These are phyloP conservation scores for Cheilinus undulatus DNA, from an alignment of 2,113 vertebrate species.

Conservation along the genomic window DNA sequence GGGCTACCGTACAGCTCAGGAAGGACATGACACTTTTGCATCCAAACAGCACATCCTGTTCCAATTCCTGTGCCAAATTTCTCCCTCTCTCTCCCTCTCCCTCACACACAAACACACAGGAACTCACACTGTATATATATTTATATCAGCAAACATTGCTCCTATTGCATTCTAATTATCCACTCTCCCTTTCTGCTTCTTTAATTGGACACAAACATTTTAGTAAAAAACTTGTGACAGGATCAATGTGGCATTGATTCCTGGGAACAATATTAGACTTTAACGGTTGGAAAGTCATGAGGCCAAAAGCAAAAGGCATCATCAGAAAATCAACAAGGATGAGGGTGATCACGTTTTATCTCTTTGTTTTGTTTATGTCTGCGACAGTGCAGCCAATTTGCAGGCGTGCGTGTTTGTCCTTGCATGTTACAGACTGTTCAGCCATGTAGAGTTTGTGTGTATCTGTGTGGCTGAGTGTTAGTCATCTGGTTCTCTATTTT, in stretches of 20 bases:
- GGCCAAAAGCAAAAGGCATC: neutral
- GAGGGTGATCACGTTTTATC: neutral
- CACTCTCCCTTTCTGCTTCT: slow-evolving; percentile 6
- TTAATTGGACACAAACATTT: neutral
- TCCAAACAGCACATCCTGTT: slow-evolving; percentile 68
- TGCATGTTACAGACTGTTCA: neutral
- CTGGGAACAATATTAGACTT: slow-evolving; percentile 26
- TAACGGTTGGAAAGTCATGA: neutral
- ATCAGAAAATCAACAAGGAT: slow-evolving; percentile 11
- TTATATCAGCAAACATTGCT: slow-evolving; percentile 29
- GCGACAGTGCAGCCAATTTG: too few species aligned
- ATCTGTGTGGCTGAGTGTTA: slow-evolving; percentile 27
- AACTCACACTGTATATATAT: slow-evolving; percentile 13
- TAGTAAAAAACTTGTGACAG: slow-evolving; percentile 1
- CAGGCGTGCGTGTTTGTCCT: slow-evolving; percentile 2
- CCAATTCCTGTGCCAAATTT: slow-evolving; percentile 47
- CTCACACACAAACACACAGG: neutral
- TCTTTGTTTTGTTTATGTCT: neutral
- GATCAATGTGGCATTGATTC: slow-evolving; percentile 35
- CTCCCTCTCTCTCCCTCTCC: neutral
- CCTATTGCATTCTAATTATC: slow-evolving; percentile 6
- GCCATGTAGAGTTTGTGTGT: neutral
- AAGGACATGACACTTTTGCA: slow-evolving; percentile 50
- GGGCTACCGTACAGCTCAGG: slow-evolving; percentile 21
- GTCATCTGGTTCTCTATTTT: slow-evolving; percentile 63